Evolutionary conservation across 2,113 vertebrate genomes (phyloP), one percentile per base, ranked within the genome.

Genomic region (Hylia prasina): DNA sequence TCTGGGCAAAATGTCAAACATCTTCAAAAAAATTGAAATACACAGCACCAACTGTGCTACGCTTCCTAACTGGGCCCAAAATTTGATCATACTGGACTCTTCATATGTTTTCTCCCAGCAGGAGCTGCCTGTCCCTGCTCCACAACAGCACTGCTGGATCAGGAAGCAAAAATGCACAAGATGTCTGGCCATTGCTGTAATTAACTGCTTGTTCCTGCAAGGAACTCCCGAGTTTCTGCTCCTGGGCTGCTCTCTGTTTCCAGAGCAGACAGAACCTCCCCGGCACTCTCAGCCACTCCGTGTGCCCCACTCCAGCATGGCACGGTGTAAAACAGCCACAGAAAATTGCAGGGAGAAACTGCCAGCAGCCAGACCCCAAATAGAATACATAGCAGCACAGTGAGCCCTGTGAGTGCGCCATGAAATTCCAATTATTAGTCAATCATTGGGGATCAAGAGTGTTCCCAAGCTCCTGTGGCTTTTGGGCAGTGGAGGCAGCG

Each of bases 271-370:
- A 0, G 61, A 45, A 47, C 35, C 54, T 73, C 44, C 69, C 77
- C 5, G 1, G 33, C 16, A 13, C 0, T 0, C 42, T 58, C 4
- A 3, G 9, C 28, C 33, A 2, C 35, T 31, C 57, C 1, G 0
- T 1, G 7, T 27, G 21, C 10, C 28, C 48, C 21, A 4, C 10
- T 42, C 42, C 16, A 0, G 9, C 48, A 10, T 3, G 0, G 48
- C 48, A 4, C 4, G 0, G 30, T 2, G 18, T 24, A 15, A 45
- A 81, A 39, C 2, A 61, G 33, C 39, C 33, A 37, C 50, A 27
- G 44, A 37, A 50, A 39, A 40, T 6, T 12, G 63, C 75, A 51
- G 54, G 44, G 31, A 82, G 40, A 72, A 24, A n/a, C 27, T 37
- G 51, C 27, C 64, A 37, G 39, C 75, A 72, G 63, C 31, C 69